These are phyloP conservation scores for Ovibos moschatus DNA, from an alignment of 2,113 vertebrate genomes.

Conservation along the genomic window DNA sequence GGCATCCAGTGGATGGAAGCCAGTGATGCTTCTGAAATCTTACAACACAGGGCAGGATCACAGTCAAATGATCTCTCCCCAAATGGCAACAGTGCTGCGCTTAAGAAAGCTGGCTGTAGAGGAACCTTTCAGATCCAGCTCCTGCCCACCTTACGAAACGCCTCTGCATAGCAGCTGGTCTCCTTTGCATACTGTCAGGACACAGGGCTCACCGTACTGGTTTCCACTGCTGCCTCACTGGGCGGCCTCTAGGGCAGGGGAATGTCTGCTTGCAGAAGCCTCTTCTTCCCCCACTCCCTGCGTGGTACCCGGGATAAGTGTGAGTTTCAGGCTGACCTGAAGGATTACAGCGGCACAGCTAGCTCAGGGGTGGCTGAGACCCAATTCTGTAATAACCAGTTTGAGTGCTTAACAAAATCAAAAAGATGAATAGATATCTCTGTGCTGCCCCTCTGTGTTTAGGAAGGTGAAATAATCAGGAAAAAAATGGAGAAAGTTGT, in stretches of 20 bases:
- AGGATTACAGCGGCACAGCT: neutral
- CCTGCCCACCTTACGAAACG: neutral
- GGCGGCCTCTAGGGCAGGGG: neutral
- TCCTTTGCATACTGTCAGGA: neutral
- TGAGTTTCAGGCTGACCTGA: neutral
- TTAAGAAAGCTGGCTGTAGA: neutral
- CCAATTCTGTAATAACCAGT: neutral
- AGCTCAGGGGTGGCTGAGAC: neutral
- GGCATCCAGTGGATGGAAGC: neutral
- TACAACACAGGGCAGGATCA: neutral
- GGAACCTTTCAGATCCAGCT: neutral
- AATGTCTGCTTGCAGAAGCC: neutral
- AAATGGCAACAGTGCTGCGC: neutral
- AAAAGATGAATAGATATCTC: neutral
- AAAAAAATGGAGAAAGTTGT: constrained; percentile 14
- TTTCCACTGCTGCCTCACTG: neutral
- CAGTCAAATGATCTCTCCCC: neutral
- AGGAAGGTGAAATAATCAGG: constrained; percentile 29
- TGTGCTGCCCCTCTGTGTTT: neutral
- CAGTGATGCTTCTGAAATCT: neutral
- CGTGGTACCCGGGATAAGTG: neutral
- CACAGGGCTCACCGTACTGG: neutral
- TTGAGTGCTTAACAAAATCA: neutral
- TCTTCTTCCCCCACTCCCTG: neutral
- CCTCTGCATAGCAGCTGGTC: neutral